A percentile compares a stretch with the other conserved stretches of the same genome.
Conservation (phyloP, 2,797 vertebrate genomes). For the Botia kubotai region DNA sequence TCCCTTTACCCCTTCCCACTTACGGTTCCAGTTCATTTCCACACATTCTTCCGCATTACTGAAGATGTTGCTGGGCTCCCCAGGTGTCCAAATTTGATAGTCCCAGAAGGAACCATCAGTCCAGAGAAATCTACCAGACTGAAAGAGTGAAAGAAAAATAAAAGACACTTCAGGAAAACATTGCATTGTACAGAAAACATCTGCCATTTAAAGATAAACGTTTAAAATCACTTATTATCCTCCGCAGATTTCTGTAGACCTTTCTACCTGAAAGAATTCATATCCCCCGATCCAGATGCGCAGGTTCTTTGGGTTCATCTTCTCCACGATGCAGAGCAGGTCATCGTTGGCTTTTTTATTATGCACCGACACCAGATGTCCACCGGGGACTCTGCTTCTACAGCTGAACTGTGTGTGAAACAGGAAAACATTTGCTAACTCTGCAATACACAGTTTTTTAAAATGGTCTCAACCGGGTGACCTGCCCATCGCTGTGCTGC, state of each 20-base stretch:
- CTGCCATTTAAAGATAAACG: no score
- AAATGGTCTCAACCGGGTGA: not conserved
- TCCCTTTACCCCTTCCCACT: not conserved
- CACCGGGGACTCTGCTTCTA: conserved; percentile 13
- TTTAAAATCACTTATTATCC: not conserved
- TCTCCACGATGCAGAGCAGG: not conserved
- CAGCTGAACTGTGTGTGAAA: conserved; percentile 14
- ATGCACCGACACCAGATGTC: conserved; percentile 31
- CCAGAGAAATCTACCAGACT: conserved; percentile 31
- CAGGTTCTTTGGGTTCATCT: not conserved
- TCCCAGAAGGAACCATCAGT: conserved; percentile 21
- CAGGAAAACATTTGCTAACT: not conserved
- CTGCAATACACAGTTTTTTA: no score
- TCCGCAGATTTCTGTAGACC: not conserved
- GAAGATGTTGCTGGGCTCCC: not conserved
- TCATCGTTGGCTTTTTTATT: not conserved
- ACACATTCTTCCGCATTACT: not conserved
- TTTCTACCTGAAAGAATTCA: conserved; percentile 20
- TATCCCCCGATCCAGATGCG: conserved; percentile 15
- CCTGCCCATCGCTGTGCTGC: not conserved
- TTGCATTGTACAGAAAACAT: no score
- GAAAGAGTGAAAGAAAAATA: not conserved
- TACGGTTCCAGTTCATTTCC: conserved; percentile 30
- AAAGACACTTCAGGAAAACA: not conserved
- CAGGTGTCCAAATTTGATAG: not conserved